Evolutionary conservation across 2,888 invertebrate genomes (phyloP).

Genomic region (Watsonalla cultraria): DNA sequence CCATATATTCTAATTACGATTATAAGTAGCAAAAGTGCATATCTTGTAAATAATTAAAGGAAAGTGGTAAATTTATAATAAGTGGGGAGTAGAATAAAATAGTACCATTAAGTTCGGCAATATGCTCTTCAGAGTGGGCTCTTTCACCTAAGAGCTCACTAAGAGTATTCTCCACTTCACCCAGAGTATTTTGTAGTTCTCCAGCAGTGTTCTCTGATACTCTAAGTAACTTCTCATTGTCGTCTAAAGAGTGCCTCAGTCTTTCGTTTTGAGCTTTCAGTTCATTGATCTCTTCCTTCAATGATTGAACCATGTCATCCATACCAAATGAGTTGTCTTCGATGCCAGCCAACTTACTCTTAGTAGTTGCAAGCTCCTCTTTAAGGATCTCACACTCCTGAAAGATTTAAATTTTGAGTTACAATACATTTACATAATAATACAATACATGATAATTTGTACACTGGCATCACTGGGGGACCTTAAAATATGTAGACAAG

Average conservation of each 20-base stretch:
- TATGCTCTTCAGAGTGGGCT: conserved; percentile 70
- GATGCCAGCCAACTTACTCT: conserved; percentile 79
- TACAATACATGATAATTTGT: too few relatives aligned
- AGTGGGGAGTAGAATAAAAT: too few relatives aligned
- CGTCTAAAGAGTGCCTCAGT: conserved; percentile 81
- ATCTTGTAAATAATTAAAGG: too few relatives aligned
- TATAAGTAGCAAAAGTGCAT: too few relatives aligned
- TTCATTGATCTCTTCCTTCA: conserved; percentile 82
- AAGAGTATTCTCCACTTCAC: conserved; percentile 86
- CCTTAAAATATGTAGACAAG: too few relatives aligned
- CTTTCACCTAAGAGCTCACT: conserved; percentile 73
- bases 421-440: not conserved
- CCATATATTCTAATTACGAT: too few relatives aligned
- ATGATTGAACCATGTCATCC: conserved; percentile 83
- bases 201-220: conserved; percentile 90
- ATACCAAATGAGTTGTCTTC: conserved; percentile 85
- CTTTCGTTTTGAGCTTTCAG: conserved; percentile 80
- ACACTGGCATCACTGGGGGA: too few relatives aligned
- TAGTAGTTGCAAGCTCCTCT: conserved; percentile 79
- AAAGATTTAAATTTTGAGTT: conserved; percentile 13
- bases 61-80: too few relatives aligned
- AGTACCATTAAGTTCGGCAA: conserved; percentile 67
- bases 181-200: conserved; percentile 87
- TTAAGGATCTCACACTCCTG: conserved; percentile 83
- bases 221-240: conserved; percentile 74